Evolutionary conservation across 2,797 vertebrate genomes (phyloP), one percentile per base, ranked within the genome.

Genomic region (Amblyraja radiata): DNA sequence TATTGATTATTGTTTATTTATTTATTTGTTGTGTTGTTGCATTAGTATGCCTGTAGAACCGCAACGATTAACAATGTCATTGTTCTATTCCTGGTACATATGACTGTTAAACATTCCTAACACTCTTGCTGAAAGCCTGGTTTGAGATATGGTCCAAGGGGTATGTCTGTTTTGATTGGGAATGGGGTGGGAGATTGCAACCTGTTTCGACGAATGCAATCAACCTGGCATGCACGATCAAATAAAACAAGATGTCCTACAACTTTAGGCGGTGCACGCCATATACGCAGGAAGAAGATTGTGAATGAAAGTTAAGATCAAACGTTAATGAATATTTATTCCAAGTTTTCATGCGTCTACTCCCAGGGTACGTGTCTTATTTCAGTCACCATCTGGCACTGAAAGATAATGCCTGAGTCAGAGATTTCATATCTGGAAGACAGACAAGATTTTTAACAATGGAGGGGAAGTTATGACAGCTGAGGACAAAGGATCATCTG

Each of bases 301-400:
- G 46, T 46, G 46, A 54, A 54, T 54, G 46, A 58, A 3, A 4
- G 28, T 6, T 76, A n/a, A 16, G 25, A 92, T 54, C 39, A 28
- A 92, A 54, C 36, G 76, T 58, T 28, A 76, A n/a, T 28, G 54
- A 39, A 46, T 74, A 54, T 39, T 74, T 74, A 74, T 92, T 92
- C 13, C 21, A 92, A 16, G 39, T 76, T 92, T 91, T 73, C 88
- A 73, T 25, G 36, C 25, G 5, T 39, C 32, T 32, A 39, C 65
- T 91, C 71, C 25, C 25, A 28, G 71, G 54, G 4, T 16, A 76
- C 46, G 46, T 91, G 36, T 28, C 74, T 91, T 71, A n/a, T 39
- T 39, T 39, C 23, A 73, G 88, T 90, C 63, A 90, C 63, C 65
- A 90, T 90, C 36, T 90, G 88, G 65, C 10, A 21, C 32, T 90